Conservation (phyloP, 1,140 invertebrate species). For the Antheraea pernyi region DNA sequence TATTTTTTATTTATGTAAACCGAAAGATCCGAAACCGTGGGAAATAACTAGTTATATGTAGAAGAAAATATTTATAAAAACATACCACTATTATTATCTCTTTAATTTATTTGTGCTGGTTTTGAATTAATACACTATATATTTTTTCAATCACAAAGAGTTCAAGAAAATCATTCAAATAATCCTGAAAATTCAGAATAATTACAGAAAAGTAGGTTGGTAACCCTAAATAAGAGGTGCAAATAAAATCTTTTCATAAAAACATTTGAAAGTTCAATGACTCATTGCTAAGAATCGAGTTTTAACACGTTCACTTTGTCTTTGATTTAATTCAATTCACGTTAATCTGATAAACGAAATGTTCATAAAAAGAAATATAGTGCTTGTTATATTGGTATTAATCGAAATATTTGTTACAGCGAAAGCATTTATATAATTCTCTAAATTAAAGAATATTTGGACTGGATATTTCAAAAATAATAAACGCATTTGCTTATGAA, state of each 20-base stretch:
- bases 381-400: neutral
- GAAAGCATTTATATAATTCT: too few species aligned
- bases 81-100: too few species aligned
- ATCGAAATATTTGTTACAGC: neutral
- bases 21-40: too few species aligned
- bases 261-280: slow-evolving; percentile 3
- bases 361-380: neutral
- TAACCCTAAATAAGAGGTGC: neutral
- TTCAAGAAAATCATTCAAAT: neutral
- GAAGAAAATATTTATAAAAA: too few species aligned
- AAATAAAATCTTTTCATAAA: neutral
- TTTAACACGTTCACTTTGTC: neutral
- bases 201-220: neutral
- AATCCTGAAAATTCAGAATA: neutral
- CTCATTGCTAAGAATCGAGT: neutral
- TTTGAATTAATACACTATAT: too few species aligned
- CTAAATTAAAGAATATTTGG: too few species aligned
- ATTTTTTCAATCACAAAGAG: too few species aligned
- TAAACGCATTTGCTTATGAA: too few species aligned
- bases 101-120: too few species aligned
- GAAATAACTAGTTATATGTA: too few species aligned
- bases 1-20: too few species aligned
- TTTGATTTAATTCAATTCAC: neutral
- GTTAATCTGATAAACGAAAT: neutral
- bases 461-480: too few species aligned